These are phyloP conservation scores for Emydoidea blandingii DNA, from an alignment of 2,797 vertebrate genomes.

Conservation along the genomic window DNA sequence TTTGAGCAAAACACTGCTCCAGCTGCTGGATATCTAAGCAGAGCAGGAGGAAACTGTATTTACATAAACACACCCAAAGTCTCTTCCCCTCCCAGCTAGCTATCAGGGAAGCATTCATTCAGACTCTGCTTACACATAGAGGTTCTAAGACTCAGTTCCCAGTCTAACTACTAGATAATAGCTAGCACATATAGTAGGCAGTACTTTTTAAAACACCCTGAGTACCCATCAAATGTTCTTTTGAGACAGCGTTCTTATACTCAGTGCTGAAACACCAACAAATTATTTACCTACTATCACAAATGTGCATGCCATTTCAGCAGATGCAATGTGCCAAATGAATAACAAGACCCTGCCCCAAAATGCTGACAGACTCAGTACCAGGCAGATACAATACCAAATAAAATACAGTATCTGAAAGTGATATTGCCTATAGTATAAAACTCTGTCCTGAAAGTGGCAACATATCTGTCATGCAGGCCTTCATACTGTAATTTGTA, in stretches of 20 bases:
- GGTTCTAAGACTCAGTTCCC: background rate
- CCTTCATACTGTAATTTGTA: background rate
- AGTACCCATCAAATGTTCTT: background rate
- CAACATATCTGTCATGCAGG: background rate
- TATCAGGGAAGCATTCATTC: too few species aligned
- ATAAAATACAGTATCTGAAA: background rate
- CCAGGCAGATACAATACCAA: background rate
- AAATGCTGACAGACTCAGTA: background rate
- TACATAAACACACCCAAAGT: too few species aligned
- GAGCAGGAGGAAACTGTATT: too few species aligned
- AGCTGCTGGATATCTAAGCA: too few species aligned
- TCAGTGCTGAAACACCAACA: fast-evolving
- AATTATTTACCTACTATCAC: background rate
- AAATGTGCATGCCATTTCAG: background rate
- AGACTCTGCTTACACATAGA: background rate
- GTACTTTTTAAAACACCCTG: background rate
- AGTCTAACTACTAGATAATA: background rate
- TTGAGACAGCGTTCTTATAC: background rate
- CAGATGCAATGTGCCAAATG: background rate
- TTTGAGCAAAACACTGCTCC: too few species aligned
- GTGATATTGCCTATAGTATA: background rate
- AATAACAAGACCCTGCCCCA: background rate
- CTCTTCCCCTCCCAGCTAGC: too few species aligned
- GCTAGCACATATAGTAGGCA: background rate
- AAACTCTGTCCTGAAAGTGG: background rate